phyloP scores from a whole-genome alignment of 2,888 invertebrate genomes.

The Thalpophila matura region DNA sequence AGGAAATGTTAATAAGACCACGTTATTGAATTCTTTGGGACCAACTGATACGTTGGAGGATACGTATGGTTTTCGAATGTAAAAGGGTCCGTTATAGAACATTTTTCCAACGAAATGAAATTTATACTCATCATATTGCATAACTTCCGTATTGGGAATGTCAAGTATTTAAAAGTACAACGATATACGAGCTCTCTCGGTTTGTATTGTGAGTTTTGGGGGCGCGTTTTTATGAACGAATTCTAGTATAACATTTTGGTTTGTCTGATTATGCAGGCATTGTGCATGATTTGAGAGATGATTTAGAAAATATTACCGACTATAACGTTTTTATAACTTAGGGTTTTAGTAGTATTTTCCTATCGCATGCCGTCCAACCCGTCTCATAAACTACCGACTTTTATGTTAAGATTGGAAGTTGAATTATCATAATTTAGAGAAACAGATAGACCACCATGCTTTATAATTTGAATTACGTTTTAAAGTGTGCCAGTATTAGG shows the following conservation, averaged over 20 bases:
- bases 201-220: slow-evolving; percentile 76
- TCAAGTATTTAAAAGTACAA: slow-evolving; percentile 82
- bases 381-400: no score
- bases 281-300: slow-evolving; percentile 6
- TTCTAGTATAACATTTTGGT: slow-evolving; percentile 44
- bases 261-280: slow-evolving; percentile 25
- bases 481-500: not conserved
- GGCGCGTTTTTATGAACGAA: slow-evolving; percentile 61
- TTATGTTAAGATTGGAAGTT: no score
- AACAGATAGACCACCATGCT: no score
- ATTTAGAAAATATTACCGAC: not conserved
- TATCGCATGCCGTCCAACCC: no score
- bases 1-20: slow-evolving; percentile 68
- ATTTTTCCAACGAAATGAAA: slow-evolving; percentile 77
- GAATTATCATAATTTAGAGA: not conserved
- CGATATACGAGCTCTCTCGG: slow-evolving; percentile 65
- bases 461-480: not conserved
- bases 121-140: slow-evolving; percentile 86
- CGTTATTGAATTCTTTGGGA: slow-evolving; percentile 72
- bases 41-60: slow-evolving; percentile 63
- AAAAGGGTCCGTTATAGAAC: slow-evolving; percentile 75
- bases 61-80: slow-evolving; percentile 69
- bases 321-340: no score
- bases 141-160: slow-evolving; percentile 81
- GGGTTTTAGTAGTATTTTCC: no score